These are phyloP conservation scores for Pangasianodon gigas DNA, from an alignment of 2,113 vertebrate genomes.

Conservation along the genomic window DNA sequence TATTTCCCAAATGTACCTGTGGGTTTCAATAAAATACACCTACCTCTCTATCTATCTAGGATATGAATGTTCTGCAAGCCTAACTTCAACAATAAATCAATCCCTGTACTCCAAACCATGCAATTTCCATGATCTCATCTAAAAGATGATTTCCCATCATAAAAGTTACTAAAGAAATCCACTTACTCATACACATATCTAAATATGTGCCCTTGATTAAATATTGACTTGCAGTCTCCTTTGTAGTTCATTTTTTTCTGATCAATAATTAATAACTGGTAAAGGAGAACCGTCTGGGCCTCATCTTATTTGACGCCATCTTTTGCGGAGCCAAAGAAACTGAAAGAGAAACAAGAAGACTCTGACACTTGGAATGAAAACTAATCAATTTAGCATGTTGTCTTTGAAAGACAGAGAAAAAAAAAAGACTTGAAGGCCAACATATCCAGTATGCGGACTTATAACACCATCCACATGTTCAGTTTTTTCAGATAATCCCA, in stretches of 20 bases:
- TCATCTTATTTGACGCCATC: constrained; percentile 25
- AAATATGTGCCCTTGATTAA: constrained; percentile 68
- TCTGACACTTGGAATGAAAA: constrained; percentile 12
- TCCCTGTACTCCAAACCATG: not conserved
- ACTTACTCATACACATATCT: constrained; percentile 56
- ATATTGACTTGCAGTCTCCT: constrained; percentile 72
- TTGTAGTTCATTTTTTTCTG: constrained; percentile 58
- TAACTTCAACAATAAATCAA: not conserved
- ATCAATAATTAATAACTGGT: constrained; percentile 73
- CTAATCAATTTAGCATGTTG: not conserved
- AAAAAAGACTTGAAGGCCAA: not conserved
- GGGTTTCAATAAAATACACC: not conserved
- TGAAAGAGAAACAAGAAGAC: not conserved
- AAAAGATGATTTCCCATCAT: constrained; percentile 41
- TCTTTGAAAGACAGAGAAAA: not conserved
- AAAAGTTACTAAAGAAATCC: constrained; percentile 62
- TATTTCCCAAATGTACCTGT: not conserved
- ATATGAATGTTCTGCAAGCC: not conserved
- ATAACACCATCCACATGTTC: not conserved
- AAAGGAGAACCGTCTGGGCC: constrained; percentile 50
- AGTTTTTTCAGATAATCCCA: not conserved
- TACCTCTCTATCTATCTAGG: not conserved
- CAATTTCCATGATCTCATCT: not conserved
- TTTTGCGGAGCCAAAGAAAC: not conserved
- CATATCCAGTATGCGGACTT: not conserved